These are phyloP conservation scores for Mesembrinibis cayennensis DNA, from an alignment of 2,113 vertebrate genomes.

Conservation along the genomic window DNA sequence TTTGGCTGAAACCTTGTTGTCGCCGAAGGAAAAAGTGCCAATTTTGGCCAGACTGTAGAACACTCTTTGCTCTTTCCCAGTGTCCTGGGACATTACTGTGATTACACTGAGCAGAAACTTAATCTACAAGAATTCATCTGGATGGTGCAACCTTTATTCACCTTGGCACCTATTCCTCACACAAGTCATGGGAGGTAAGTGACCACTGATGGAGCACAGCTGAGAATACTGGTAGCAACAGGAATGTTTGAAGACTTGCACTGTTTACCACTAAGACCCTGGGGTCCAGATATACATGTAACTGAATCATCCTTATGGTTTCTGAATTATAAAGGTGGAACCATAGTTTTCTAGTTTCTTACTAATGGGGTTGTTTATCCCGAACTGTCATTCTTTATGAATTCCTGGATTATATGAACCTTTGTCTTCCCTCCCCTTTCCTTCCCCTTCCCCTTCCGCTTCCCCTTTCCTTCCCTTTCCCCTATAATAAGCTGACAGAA, in stretches of 20 bases:
- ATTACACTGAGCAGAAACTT: neutral
- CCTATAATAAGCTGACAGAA: neutral
- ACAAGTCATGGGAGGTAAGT: neutral
- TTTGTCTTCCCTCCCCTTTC: rapidly evolving
- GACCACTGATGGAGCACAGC: neutral
- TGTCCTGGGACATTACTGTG: neutral
- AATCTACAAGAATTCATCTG: neutral
- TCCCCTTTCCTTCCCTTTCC: neutral
- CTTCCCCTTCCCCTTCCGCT: too few relatives aligned
- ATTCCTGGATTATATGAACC: neutral
- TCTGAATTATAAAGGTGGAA: neutral
- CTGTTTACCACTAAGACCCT: neutral
- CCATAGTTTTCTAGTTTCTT: neutral
- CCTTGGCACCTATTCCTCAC: neutral
- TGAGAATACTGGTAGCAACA: neutral
- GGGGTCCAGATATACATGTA: neutral
- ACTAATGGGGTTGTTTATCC: neutral
- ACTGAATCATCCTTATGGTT: neutral
- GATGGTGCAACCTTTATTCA: neutral
- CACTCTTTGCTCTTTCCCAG: neutral
- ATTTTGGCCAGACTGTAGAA: neutral
- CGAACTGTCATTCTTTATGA: neutral
- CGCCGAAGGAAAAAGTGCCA: rapidly evolving
- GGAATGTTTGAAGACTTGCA: neutral
- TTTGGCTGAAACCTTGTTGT: neutral